Conservation (phyloP, 2,113 vertebrate species). For the Notarius lentiginosus region DNA sequence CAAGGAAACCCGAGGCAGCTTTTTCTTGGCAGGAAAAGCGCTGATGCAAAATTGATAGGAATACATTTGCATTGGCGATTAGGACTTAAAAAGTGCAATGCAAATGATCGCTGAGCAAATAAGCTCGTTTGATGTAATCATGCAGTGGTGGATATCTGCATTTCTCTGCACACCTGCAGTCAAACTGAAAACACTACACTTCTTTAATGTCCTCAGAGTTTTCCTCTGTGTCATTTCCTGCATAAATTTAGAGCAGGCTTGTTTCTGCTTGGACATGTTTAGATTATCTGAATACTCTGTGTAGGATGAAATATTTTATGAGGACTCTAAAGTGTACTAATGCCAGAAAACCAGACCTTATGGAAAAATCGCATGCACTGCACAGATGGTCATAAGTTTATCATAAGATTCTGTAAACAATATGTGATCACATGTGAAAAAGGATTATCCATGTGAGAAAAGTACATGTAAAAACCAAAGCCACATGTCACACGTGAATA, state of each 20-base stretch:
- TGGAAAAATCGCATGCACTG: neutral
- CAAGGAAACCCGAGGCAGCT: neutral
- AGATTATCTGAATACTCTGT: neutral
- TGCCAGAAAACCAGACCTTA: neutral
- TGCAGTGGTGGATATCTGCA: neutral
- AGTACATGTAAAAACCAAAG: neutral
- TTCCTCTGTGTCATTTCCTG: neutral
- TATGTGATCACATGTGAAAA: neutral
- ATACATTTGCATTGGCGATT: slow-evolving; percentile 40
- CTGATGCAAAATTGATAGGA: slow-evolving; percentile 43
- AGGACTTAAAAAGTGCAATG: slow-evolving; percentile 48
- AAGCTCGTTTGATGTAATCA: slow-evolving; percentile 28
- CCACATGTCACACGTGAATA: neutral
- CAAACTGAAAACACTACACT: neutral
- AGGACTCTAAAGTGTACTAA: neutral
- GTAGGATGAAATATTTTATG: neutral
- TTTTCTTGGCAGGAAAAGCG: slow-evolving; percentile 9
- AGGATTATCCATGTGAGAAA: neutral
- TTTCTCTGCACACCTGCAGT: slow-evolving; percentile 26
- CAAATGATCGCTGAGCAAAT: slow-evolving; percentile 46
- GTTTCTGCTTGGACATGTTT: slow-evolving; percentile 6
- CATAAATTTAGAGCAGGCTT: neutral
- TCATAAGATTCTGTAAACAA: neutral
- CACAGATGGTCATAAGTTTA: neutral
- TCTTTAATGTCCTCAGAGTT: neutral